Evolutionary conservation across 2,113 vertebrate species (phyloP).

Genomic region (Muntiacus muntjak): DNA sequence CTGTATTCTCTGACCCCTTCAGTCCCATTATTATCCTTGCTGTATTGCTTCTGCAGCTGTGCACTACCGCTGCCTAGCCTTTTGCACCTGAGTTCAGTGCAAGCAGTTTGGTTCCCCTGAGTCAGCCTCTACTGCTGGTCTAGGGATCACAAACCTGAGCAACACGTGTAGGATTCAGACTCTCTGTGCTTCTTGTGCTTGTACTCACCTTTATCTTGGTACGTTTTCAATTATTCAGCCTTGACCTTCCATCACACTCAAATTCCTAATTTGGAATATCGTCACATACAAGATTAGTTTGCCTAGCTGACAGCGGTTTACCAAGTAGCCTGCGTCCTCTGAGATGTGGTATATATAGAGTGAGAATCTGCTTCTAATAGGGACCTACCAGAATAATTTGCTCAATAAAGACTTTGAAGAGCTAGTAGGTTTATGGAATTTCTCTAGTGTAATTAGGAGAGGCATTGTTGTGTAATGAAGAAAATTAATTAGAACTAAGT

Average conservation of each 20-base stretch:
- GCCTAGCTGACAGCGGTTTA: constrained; percentile 60
- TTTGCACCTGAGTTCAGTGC: neutral
- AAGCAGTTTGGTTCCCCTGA: neutral
- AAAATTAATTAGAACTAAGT: constrained; percentile 78
- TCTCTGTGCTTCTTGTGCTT: constrained; percentile 16
- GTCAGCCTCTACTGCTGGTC: neutral
- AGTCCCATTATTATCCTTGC: neutral
- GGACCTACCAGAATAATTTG: constrained; percentile 65
- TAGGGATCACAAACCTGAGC: neutral
- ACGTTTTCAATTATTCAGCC: constrained; percentile 63
- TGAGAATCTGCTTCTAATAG: constrained; percentile 55
- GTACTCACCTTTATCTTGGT: constrained; percentile 55
- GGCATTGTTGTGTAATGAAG: constrained; percentile 76
- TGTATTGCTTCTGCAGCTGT: neutral
- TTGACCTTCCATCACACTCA: constrained; percentile 43
- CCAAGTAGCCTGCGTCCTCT: constrained; percentile 48
- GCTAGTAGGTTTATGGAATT: constrained; percentile 74
- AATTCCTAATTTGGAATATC: constrained; percentile 58
- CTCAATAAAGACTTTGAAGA: constrained; percentile 70
- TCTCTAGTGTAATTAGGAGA: constrained; percentile 75
- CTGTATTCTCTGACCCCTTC: neutral
- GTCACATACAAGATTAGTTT: constrained; percentile 61
- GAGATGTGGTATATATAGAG: constrained; percentile 61
- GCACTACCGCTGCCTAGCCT: neutral
- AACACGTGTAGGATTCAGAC: constrained; percentile 30